Evolutionary conservation across 2,113 vertebrate species (phyloP).

Genomic region (Corvus moneduloides): DNA sequence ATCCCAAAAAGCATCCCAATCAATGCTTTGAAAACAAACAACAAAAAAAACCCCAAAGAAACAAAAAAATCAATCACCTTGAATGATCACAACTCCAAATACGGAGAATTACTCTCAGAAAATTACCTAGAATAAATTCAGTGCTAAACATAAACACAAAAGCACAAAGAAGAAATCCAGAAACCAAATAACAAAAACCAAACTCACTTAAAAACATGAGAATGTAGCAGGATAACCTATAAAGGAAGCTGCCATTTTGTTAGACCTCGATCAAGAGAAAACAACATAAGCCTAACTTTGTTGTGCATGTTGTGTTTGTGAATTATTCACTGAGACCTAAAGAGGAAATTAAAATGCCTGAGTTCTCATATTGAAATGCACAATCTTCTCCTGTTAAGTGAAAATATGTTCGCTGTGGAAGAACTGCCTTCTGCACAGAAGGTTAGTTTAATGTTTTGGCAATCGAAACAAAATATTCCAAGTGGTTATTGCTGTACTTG

Average conservation of each 20-base stretch:
- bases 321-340: not conserved
- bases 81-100: not conserved
- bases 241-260: not conserved
- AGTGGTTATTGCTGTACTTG: not conserved
- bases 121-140: not conserved
- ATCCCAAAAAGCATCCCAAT: not conserved
- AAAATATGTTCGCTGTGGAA: not conserved
- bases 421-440: conserved; percentile 6
- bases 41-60: too few species aligned
- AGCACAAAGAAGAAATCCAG: not conserved
- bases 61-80: not conserved
- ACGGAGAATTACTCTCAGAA: not conserved
- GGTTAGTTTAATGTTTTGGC: conserved; percentile 19
- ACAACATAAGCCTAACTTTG: not conserved
- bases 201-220: not conserved
- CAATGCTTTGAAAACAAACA: not conserved
- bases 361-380: not conserved
- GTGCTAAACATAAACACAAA: not conserved
- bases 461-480: not conserved
- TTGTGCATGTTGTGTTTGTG: not conserved
- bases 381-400: not conserved
- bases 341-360: not conserved
- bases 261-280: not conserved
- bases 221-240: not conserved
- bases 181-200: not conserved